Evolutionary conservation across 2,113 vertebrate genomes (phyloP).

Genomic region (Ranitomeya variabilis): DNA sequence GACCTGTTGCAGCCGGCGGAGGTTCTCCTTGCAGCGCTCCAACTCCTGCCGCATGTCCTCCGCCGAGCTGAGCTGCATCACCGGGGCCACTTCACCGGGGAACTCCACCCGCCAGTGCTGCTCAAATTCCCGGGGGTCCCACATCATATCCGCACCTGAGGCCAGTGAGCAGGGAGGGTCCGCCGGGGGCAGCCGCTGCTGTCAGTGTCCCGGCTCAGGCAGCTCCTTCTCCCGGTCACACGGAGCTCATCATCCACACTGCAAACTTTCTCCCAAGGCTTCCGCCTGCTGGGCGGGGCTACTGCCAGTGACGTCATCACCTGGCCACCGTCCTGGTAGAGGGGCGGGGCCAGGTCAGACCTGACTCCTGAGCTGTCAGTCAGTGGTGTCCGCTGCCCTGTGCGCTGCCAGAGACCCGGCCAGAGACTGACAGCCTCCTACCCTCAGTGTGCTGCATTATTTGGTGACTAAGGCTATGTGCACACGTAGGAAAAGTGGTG

Average conservation of each 20-base stretch:
- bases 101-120: conserved; percentile 89
- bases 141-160: conserved; percentile 68
- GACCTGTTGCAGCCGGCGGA: conserved; percentile 81
- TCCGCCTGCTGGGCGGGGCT: conserved; percentile 18
- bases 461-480: too few relatives aligned
- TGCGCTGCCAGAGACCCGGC: too few relatives aligned
- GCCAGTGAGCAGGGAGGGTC: not conserved
- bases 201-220: not conserved
- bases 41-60: conserved; percentile 82
- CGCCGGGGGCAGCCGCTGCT: not conserved
- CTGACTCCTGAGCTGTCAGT: not conserved
- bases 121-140: conserved; percentile 85
- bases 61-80: conserved; percentile 77
- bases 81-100: conserved; percentile 78
- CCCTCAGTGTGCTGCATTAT: too few relatives aligned
- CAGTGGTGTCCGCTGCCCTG: too few relatives aligned
- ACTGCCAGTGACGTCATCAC: conserved; percentile 1
- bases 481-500: too few relatives aligned
- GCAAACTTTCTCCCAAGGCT: conserved; percentile 48
- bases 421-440: too few relatives aligned
- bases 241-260: not conserved
- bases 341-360: conserved; percentile 3
- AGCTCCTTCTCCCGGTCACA: not conserved
- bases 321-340: not conserved
- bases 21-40: conserved; percentile 77